Conservation (phyloP, 2,113 vertebrate genomes). For the Ammodytes dubius region DNA sequence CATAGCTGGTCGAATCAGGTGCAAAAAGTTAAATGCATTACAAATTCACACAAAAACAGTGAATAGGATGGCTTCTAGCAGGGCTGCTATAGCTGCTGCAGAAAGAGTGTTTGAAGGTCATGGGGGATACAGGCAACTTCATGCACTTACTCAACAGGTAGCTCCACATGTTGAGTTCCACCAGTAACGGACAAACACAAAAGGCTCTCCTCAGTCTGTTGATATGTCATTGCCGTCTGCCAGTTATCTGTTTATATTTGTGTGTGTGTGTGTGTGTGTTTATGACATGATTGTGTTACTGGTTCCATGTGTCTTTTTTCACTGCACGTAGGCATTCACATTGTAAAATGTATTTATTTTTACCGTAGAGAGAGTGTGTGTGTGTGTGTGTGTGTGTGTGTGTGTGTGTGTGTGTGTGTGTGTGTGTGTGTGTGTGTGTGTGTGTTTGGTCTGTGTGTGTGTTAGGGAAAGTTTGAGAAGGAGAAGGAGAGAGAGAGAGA, state of each 20-base stretch:
- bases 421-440: neutral
- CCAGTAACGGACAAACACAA: slow-evolving; percentile 7
- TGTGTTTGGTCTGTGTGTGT: too few relatives aligned
- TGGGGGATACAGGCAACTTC: neutral
- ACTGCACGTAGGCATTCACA: slow-evolving; percentile 3
- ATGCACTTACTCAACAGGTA: slow-evolving; percentile 14
- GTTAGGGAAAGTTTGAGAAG: too few relatives aligned
- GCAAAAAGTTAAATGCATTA: slow-evolving; percentile 55
- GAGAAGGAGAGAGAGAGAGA: too few relatives aligned
- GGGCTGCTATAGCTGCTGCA: neutral
- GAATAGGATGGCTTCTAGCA: slow-evolving; percentile 41
- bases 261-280: slow-evolving; percentile 6
- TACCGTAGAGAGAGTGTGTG: slow-evolving; percentile 2
- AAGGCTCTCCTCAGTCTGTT: slow-evolving; percentile 19
- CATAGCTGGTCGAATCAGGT: slow-evolving; percentile 33
- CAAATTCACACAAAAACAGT: slow-evolving; percentile 45
- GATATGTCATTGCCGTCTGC: slow-evolving; percentile 35
- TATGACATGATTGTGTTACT: too few relatives aligned
- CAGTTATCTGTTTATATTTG: slow-evolving; percentile 14
- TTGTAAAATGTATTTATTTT: slow-evolving; percentile 14
- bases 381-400: slow-evolving; percentile 19
- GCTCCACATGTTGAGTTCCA: slow-evolving; percentile 19
- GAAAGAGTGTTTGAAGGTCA: slow-evolving; percentile 15
- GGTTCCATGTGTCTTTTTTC: slow-evolving; percentile 34
- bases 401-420: slow-evolving; percentile 17